Evolutionary conservation across 2,888 invertebrate species (phyloP).

Genomic region (Altica lythri): DNA sequence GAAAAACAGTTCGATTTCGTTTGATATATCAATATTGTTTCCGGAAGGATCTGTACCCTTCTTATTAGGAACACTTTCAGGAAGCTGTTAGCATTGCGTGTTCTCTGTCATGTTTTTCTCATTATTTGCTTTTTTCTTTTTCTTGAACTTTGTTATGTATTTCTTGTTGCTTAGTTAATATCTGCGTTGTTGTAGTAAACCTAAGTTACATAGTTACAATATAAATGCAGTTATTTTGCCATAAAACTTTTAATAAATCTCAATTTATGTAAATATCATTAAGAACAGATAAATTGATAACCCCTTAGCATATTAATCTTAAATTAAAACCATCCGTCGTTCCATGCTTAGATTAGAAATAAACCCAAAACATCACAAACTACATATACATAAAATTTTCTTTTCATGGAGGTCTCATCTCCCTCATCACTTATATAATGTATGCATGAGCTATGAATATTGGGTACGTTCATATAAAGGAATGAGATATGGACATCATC

Average conservation of each 20-base stretch:
- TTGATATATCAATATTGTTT: too few species aligned
- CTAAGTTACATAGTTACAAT: too few species aligned
- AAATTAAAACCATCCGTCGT: constrained; percentile 35
- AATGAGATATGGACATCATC: constrained; percentile 43
- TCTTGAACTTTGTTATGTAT: too few species aligned
- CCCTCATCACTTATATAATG: constrained; percentile 34
- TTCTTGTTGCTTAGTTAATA: too few species aligned
- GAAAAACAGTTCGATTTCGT: too few species aligned
- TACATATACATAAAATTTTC: constrained; percentile 36
- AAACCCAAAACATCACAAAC: constrained; percentile 29
- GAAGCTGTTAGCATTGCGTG: too few species aligned
- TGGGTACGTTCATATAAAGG: constrained; percentile 41
- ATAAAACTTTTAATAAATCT: not conserved
- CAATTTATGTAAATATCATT: not conserved
- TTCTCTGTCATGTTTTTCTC: too few species aligned
- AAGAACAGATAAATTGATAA: constrained; percentile 27
- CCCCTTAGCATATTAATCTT: constrained; percentile 36
- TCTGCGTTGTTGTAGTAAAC: too few species aligned
- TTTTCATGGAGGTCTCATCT: constrained; percentile 27
- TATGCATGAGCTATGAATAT: constrained; percentile 43
- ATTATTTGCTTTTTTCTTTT: too few species aligned
- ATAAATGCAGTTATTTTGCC: not conserved
- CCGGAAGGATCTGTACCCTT: too few species aligned
- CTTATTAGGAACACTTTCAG: too few species aligned
- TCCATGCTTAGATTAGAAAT: constrained; percentile 33